Base-by-base conservation (phyloP, 2,113 vertebrate species). In the Microtus oregoni region DNA sequence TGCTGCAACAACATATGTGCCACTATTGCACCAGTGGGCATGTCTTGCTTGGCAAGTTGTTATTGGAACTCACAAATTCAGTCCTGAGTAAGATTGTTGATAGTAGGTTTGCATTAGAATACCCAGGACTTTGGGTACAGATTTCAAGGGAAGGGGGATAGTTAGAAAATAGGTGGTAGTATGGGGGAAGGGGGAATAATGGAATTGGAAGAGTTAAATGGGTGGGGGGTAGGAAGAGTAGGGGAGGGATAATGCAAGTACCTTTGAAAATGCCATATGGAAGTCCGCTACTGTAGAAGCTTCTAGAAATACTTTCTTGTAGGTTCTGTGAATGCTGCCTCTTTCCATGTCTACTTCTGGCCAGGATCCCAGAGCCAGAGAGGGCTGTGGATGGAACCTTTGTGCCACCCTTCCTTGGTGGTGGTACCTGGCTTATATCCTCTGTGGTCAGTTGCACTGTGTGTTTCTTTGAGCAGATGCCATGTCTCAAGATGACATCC, bases 371-470 rank as follows among this genome's bases (percentile, higher is more conserved):
- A 41, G 55, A 75, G 61, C 11, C 3, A 85, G 58, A 22, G 24
- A 24, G 44, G 30, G 52, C 8, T 44, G 4, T 63, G 19, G 5
- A 20, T 1, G 1, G 32, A 52, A 28, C 14, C 4, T 3, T 12
- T 19, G 0, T 41, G 5, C 3, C 13, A 1, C 4, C 24, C 4
- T 3, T n/a, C 15, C 9, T 30, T 47, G 30, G n/a, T 8, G 11
- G 5, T 35, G 44, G n/a, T 44, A 8, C 35, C 4, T 1, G 7
- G 55, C 22, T 1, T 3, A 0, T 7, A n/a, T 44, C 82, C 35
- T n/a, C 4, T 52, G 14, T 63, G 55, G 12, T n/a, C 32, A 1
- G 3, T 38, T 5, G 38, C 30, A 20, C 26, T 7, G 6, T 55
- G 20, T 26, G 50, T 26, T 89, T 55, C 19, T 55, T 61, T 61